These are phyloP conservation scores for Antrozous pallidus DNA, from an alignment of 2,797 vertebrate species.

Conservation along the genomic window DNA sequence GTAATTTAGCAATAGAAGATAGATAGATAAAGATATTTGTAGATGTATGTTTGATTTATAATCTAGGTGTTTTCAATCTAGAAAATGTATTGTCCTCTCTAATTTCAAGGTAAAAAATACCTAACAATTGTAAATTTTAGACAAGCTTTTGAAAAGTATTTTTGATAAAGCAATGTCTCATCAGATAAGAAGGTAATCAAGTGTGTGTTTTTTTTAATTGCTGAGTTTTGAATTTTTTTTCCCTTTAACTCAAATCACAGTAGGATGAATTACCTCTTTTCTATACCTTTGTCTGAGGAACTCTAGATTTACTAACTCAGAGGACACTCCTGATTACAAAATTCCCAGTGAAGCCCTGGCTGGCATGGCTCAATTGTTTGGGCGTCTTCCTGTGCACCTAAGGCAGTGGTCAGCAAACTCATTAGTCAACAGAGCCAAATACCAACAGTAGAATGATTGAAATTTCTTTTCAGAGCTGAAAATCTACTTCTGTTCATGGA, in stretches of 20 bases:
- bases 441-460: no score
- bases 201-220: not conserved
- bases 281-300: constrained; percentile 23
- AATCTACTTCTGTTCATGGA: no score
- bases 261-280: constrained; percentile 27
- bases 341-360: not conserved
- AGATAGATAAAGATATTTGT: not conserved
- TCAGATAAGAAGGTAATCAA: not conserved
- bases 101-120: not conserved
- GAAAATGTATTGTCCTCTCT: not conserved
- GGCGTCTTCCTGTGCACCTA: no score
- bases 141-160: not conserved
- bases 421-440: no score
- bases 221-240: not conserved
- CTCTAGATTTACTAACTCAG: constrained; percentile 50
- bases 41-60: not conserved
- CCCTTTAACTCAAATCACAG: constrained; percentile 26
- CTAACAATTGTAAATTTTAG: not conserved
- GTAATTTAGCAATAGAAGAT: not conserved
- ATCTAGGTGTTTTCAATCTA: not conserved
- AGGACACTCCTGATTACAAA: not conserved
- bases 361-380: no score
- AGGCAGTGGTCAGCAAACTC: no score
- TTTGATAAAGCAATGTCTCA: not conserved
- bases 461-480: no score